Base-by-base conservation (phyloP, 2,797 vertebrate genomes). In the Catharus ustulatus region DNA sequence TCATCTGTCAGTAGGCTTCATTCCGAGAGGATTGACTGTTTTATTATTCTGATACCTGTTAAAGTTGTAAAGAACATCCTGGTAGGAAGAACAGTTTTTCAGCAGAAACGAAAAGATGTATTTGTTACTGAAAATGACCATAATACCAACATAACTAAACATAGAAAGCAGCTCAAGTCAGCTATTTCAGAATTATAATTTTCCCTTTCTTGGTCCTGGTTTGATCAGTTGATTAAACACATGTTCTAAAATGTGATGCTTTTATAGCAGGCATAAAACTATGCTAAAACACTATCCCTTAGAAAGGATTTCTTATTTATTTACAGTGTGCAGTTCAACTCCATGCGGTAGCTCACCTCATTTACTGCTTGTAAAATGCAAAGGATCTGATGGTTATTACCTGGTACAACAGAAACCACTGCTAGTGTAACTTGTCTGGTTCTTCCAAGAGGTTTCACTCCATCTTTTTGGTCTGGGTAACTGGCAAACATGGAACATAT, bases 1-100 rank as follows among this genome's bases (percentile, higher is more conserved):
- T 96, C 54, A 84, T 96, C 71, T 87, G 55, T 94, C 92, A 97
- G 59, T 88, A 87, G 84, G 38, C 82, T 96, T 79, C 11, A 4
- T 69, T 95, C 89, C 95, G 58, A 96, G 92, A 87, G 52, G 15
- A 61, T 55, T 76, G 66, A 84, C 27, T 2, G 1, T 80, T 88
- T 75, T 69, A 48, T 82, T 77, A 75, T 66, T 83, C 9, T 32
- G 29, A 63, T 69, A 84, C 49, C n/a, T 45, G 17, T 48, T 77
- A 52, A 21, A 68, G 5, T 64, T 76, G 19, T 34, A 74, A 92
- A 78, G 61, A 68, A 43, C 4, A 62, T 52, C 36, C 34, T 27
- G 6, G 6, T 51, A 55, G 29, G 26, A 67, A 62, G 8, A 72
- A 17, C 30, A 73, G 34, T 80, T 91, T 66, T 36, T 49, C 13